Evolutionary conservation across 2,888 invertebrate species (phyloP).

Genomic region (Pyrocoelia pectoralis): DNA sequence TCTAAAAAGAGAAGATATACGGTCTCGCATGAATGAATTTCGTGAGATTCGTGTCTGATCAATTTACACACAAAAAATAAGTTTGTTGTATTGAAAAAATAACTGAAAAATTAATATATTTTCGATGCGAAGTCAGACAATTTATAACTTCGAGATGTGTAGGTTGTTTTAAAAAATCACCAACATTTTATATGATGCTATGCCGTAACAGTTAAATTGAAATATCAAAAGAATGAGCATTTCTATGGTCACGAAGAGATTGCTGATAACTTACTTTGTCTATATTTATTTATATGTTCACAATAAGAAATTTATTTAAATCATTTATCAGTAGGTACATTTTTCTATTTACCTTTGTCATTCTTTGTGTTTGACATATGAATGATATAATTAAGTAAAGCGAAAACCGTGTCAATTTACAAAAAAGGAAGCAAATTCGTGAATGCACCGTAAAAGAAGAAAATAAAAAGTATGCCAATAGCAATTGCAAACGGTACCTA

Average conservation of each 20-base stretch:
- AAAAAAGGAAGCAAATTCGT: too few species aligned
- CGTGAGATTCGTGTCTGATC: slow-evolving; percentile 24
- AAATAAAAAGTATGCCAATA: too few species aligned
- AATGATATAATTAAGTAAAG: too few species aligned
- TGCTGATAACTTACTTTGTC: neutral
- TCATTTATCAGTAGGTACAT: neutral
- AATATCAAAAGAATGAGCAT: neutral
- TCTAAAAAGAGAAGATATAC: neutral
- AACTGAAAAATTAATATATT: neutral
- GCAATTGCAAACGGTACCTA: too few species aligned
- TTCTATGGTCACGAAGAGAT: slow-evolving; percentile 5
- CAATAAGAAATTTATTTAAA: neutral
- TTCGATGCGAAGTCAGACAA: neutral
- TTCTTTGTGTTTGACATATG: too few species aligned
- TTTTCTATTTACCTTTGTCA: too few species aligned
- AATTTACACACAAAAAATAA: neutral
- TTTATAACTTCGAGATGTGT: neutral
- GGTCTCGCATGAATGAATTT: slow-evolving; percentile 21
- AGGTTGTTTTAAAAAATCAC: neutral
- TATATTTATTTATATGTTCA: neutral
- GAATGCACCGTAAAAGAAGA: too few species aligned
- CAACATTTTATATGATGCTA: too few species aligned
- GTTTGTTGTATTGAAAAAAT: neutral
- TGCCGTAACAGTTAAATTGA: neutral
- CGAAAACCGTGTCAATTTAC: too few species aligned